Evolutionary conservation across 2,113 vertebrate genomes (phyloP).

Genomic region (Willisornis vidua): DNA sequence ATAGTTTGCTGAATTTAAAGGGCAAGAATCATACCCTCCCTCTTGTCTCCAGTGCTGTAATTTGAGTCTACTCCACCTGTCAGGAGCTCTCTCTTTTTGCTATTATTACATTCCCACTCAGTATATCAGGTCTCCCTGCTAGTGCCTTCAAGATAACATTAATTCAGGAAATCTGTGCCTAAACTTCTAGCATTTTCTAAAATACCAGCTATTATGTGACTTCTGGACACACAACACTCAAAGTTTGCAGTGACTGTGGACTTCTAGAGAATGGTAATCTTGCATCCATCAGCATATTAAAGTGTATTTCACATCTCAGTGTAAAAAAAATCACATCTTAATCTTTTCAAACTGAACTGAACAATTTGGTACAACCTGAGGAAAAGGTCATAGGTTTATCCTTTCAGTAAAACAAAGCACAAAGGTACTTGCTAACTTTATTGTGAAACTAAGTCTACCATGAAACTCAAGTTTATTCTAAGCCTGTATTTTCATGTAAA

Average conservation of each 20-base stretch:
- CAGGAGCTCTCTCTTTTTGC: not conserved
- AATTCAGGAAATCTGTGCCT: not conserved
- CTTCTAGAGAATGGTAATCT: not conserved
- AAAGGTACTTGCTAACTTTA: not conserved
- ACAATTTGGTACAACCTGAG: not conserved
- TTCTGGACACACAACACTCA: not conserved
- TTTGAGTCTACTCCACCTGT: not conserved
- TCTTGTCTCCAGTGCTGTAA: not conserved
- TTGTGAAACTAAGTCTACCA: not conserved
- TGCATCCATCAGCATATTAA: not conserved
- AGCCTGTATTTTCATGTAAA: not conserved
- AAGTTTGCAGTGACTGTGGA: not conserved
- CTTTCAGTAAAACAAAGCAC: not conserved
- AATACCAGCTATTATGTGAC: not conserved
- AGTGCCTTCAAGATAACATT: not conserved
- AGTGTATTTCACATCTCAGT: not conserved
- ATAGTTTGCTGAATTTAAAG: not conserved
- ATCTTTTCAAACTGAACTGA: not conserved
- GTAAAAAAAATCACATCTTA: not conserved
- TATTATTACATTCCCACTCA: not conserved
- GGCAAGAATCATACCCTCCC: not conserved
- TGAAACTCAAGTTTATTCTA: not conserved
- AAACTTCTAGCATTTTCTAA: not conserved
- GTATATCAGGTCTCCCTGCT: not conserved
- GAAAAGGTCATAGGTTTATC: not conserved